Evolutionary conservation across 92 coral and sea anemone genomes (phyloP), one percentile per base, ranked within the genome.

Genomic region (Diadumene lineata): DNA sequence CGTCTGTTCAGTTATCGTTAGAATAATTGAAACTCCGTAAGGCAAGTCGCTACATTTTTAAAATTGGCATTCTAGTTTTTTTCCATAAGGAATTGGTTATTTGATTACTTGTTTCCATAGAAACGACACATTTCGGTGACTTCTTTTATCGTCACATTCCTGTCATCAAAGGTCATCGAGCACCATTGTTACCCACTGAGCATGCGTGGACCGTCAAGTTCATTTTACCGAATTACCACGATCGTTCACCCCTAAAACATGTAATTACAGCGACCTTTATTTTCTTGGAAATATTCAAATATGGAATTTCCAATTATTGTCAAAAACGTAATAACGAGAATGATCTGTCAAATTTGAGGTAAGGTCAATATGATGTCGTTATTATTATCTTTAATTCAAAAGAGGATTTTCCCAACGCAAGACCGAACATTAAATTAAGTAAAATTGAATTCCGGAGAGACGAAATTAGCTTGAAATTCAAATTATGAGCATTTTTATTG

Each of bases 241-340:
- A 28, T 10, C 43, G 68, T 4, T 62, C 68, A 31, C 31, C 68
- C 68, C 13, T 31, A 62, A 62, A 19, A 30, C 64, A 58, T 21
- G 64, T 10, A n/a, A 22, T 22, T 29, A 23, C 10, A 16, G 18
- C 6, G 24, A 16, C 19, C n/a, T 53, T 15, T 15, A 53, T 21
- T 53, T 21, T 6, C 2, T 23, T 53, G 19, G 19, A 4, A 53
- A 44, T 44, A 38, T 13, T 13, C 7, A 38, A 13, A 38, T 13
- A 38, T 38, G 48, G 48, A 38, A 4, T 38, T 38, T 13, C 13
- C 48, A 38, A 13, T 38, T 4, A 38, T 38, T 38, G 6, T 38
- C 13, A 13, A 38, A 38, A 38, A 38, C 48, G 6, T 38, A 4
- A 13, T 6, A 38, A 13, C 48, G 7, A 38, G 7, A 38, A 38